phyloP scores from a whole-genome alignment of 64 coral and sea anemone species.

The Montipora capricornis region DNA sequence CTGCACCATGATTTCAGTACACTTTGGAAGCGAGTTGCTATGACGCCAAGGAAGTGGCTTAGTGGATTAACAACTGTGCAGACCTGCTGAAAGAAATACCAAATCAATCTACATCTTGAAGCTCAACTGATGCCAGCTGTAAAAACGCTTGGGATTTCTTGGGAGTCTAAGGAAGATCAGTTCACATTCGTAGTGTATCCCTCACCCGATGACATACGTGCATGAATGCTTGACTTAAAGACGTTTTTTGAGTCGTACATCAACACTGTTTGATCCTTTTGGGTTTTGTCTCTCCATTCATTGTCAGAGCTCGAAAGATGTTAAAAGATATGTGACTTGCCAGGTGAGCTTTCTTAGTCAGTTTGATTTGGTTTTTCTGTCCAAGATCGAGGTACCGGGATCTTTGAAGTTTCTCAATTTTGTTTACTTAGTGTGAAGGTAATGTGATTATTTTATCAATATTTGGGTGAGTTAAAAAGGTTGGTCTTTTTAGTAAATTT shows the following conservation, averaged over 20 bases:
- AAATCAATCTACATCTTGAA: background rate
- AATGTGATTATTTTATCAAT: too few relatives aligned
- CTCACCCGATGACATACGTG: background rate
- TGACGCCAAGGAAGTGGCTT: too few relatives aligned
- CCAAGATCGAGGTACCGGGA: constrained; percentile 3
- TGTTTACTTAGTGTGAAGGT: too few relatives aligned
- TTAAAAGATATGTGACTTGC: constrained; percentile 53
- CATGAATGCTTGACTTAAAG: background rate
- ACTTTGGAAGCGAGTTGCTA: too few relatives aligned
- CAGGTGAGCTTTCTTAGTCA: constrained; percentile 7
- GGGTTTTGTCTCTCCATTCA: constrained; percentile 49
- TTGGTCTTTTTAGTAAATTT: too few relatives aligned
- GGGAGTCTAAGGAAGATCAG: background rate
- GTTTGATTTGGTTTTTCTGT: constrained; percentile 32
- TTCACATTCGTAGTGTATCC: background rate
- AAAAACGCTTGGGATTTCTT: constrained; percentile 2
- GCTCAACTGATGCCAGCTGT: background rate
- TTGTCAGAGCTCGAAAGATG: constrained; percentile 46
- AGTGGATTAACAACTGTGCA: too few relatives aligned
- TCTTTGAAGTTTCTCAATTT: background rate
- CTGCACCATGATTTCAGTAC: too few relatives aligned
- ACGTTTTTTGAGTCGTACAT: background rate
- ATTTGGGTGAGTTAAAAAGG: too few relatives aligned
- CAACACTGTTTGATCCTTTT: background rate
- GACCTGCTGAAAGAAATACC: background rate